Evolutionary conservation across 2,113 vertebrate genomes (phyloP).

Genomic region (Bostrychus sinensis): DNA sequence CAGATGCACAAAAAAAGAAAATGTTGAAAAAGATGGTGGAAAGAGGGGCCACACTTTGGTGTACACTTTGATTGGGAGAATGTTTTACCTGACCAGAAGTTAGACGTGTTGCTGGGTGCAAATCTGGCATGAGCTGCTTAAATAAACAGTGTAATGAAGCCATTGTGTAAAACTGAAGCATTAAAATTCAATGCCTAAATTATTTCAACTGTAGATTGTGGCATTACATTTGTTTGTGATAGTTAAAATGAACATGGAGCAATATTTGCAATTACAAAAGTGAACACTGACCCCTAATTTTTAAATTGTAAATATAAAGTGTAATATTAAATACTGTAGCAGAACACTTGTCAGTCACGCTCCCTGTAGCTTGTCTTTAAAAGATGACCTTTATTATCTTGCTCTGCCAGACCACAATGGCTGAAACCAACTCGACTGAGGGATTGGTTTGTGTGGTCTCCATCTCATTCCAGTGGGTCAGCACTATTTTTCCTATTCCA

Average conservation of each 20-base stretch:
- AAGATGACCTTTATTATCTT: background rate
- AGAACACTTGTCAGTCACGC: constrained; percentile 21
- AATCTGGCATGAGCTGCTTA: background rate
- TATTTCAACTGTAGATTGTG: background rate
- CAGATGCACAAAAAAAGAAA: constrained; percentile 36
- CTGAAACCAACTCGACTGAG: constrained; percentile 29
- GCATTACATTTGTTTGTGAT: background rate
- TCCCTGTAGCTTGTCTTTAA: background rate
- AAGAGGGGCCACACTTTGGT: constrained; percentile 12
- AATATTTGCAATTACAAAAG: background rate
- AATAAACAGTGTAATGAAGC: background rate
- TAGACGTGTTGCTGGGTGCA: no score
- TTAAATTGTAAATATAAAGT: no score
- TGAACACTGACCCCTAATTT: no score
- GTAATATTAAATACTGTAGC: background rate
- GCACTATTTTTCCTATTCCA: constrained; percentile 23
- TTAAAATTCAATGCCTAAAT: background rate
- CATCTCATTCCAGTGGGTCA: constrained; percentile 32
- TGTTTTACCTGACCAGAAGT: constrained; percentile 36
- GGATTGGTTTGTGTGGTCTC: constrained; percentile 12
- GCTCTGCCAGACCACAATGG: constrained; percentile 42
- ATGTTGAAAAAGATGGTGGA: constrained; percentile 33
- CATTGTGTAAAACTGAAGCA: background rate
- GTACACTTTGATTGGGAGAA: constrained; percentile 33
- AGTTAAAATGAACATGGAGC: background rate